These are phyloP conservation scores for Eira barbara DNA, from an alignment of 2,113 vertebrate genomes.

Conservation along the genomic window DNA sequence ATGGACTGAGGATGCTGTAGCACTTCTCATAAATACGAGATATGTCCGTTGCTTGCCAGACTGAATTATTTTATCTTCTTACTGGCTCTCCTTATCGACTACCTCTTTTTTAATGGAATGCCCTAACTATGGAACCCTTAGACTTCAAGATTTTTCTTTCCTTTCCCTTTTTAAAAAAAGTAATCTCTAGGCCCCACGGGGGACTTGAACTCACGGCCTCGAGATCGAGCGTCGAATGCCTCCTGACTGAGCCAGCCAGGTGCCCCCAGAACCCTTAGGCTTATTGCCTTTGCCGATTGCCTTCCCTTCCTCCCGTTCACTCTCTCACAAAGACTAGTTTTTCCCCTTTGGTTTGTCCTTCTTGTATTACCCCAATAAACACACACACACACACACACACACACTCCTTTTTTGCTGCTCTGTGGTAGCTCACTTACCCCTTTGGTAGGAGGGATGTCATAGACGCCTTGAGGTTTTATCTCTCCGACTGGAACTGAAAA, in stretches of 20 bases:
- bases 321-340: neutral
- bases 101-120: neutral
- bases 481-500: constrained; percentile 79
- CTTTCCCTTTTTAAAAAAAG: neutral
- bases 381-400: neutral
- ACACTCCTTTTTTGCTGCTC: no score
- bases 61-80: neutral
- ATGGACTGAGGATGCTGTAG: neutral
- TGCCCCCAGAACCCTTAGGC: neutral
- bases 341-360: neutral
- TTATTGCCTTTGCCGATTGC: neutral
- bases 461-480: constrained; percentile 87
- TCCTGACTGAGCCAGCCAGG: neutral
- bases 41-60: neutral
- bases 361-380: neutral
- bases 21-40: neutral
- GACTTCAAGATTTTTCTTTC: neutral
- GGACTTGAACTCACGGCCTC: neutral
- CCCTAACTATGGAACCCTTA: neutral
- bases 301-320: neutral
- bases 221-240: neutral
- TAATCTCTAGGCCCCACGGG: neutral
- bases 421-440: constrained; percentile 79
- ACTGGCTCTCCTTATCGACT: neutral
- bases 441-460: constrained; percentile 90